These are phyloP conservation scores for Phocides pigmalion DNA, from an alignment of 1,140 invertebrate genomes.

Conservation along the genomic window DNA sequence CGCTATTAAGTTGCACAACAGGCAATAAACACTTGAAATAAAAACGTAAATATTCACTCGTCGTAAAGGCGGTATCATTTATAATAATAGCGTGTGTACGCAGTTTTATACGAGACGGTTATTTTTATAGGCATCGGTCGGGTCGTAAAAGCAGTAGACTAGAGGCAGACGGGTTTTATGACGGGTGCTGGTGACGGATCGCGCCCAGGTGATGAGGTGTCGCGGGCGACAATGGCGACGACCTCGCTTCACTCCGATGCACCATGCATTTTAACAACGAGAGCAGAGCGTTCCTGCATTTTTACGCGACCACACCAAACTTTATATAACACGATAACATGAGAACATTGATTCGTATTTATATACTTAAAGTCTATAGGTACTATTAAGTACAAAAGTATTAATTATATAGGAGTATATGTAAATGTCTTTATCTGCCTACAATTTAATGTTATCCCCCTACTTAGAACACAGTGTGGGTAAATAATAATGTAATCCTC, in stretches of 20 bases:
- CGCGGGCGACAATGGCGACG: slow-evolving; percentile 35
- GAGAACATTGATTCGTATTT: no score
- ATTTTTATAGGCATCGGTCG: slow-evolving; percentile 75
- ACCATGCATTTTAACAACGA: slow-evolving; percentile 17
- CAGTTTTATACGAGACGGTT: slow-evolving; percentile 64
- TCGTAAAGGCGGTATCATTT: slow-evolving; percentile 73
- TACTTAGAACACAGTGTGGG: no score
- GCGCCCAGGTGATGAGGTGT: slow-evolving; percentile 60
- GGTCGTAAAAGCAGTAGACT: slow-evolving; percentile 77
- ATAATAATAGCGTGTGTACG: slow-evolving; percentile 71
- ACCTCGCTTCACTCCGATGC: slow-evolving; percentile 22
- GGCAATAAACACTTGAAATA: slow-evolving; percentile 72
- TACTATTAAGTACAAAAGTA: no score
- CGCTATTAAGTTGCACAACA: slow-evolving; percentile 77
- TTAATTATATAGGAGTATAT: no score
- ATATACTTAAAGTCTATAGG: no score
- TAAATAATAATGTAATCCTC: no score
- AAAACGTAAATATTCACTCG: slow-evolving; percentile 74
- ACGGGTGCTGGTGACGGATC: slow-evolving; percentile 63
- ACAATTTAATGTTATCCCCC: no score
- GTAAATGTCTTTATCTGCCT: no score
- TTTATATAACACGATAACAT: not conserved
- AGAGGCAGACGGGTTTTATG: slow-evolving; percentile 72
- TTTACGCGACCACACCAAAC: slow-evolving; percentile 6
- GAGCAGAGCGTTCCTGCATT: not conserved